Evolutionary conservation across 2,797 vertebrate genomes (phyloP).

Genomic region (Cephalopachus bancanus): DNA sequence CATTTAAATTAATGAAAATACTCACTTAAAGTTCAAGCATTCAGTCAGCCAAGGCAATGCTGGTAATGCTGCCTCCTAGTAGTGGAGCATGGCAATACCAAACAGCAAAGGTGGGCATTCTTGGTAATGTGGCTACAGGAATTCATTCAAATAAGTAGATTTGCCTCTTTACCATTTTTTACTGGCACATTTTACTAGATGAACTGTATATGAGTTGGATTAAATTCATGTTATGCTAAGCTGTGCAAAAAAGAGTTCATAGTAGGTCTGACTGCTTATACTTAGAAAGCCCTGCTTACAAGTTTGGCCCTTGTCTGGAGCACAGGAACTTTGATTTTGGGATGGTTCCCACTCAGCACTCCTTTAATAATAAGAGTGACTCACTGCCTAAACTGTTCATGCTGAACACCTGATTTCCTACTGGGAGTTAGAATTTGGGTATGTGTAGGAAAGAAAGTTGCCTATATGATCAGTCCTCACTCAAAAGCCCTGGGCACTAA

Average conservation of each 20-base stretch:
- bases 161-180: constrained; percentile 17
- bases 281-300: background rate
- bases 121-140: background rate
- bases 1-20: background rate
- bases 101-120: background rate
- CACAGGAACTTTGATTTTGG: background rate
- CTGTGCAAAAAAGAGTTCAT: background rate
- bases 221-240: background rate
- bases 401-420: constrained; percentile 17
- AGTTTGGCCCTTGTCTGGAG: background rate
- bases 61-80: background rate
- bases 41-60: background rate
- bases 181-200: background rate
- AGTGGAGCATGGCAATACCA: background rate
- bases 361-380: background rate
- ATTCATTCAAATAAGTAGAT: constrained; percentile 15
- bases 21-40: background rate
- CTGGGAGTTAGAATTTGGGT: background rate
- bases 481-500: background rate
- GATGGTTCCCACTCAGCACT: background rate
- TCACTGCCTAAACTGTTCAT: background rate
- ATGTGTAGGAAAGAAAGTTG: background rate
- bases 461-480: background rate
- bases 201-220: background rate
- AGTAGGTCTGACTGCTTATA: constrained; percentile 9